These are phyloP conservation scores for Hippopotamyrus pictus DNA, from an alignment of 2,797 vertebrate genomes.

Conservation along the genomic window DNA sequence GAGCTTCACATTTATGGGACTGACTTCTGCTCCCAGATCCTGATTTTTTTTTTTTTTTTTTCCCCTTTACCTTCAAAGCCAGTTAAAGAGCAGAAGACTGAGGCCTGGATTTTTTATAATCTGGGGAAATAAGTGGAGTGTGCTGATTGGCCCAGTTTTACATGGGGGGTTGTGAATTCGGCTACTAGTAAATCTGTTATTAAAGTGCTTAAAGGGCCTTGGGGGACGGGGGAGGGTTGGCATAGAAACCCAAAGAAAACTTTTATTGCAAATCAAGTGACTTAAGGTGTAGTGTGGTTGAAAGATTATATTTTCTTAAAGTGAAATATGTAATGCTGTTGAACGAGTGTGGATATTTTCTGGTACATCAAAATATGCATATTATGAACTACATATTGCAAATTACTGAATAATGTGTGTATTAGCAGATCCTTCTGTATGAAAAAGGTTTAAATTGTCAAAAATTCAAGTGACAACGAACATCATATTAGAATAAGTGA, in stretches of 20 bases:
- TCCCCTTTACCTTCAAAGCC: not conserved
- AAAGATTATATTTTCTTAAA: conserved; percentile 22
- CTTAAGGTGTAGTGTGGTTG: conserved; percentile 16
- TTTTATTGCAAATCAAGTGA: conserved; percentile 10
- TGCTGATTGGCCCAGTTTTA: not conserved
- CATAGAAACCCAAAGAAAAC: conserved; percentile 21
- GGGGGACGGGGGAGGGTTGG: not conserved
- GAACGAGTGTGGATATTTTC: not conserved
- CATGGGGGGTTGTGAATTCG: not conserved
- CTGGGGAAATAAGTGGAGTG: not conserved
- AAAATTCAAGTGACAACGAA: not conserved
- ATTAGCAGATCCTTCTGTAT: not conserved
- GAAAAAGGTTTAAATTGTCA: not conserved
- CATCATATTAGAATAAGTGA: not conserved
- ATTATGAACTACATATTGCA: not conserved
- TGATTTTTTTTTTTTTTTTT: not conserved
- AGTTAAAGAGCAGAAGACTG: not conserved
- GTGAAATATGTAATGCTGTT: conserved; percentile 6
- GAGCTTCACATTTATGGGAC: not conserved
- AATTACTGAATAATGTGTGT: not conserved
- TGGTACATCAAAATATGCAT: conserved; percentile 11
- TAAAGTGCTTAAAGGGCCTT: not conserved
- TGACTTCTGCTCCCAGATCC: not conserved
- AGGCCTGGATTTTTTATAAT: not conserved
- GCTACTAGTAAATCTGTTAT: not conserved